Evolutionary conservation across 2,113 vertebrate genomes (phyloP).

Genomic region (Muntiacus muntjak): DNA sequence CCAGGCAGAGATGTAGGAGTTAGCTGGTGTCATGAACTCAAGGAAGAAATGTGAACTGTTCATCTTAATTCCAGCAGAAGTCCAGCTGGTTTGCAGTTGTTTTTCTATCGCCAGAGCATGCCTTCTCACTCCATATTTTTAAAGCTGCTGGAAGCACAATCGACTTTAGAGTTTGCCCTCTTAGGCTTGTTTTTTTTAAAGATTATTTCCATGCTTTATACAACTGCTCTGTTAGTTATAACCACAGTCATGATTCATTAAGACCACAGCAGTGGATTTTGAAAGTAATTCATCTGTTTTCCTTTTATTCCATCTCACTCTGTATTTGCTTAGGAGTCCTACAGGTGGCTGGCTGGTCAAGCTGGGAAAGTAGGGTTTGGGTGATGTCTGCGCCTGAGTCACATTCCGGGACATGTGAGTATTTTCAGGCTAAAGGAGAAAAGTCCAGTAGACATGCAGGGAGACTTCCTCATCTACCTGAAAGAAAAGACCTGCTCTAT

Average conservation of each 20-base stretch:
- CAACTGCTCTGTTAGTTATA: not conserved
- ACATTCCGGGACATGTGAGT: not conserved
- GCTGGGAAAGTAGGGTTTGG: not conserved
- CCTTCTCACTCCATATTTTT: not conserved
- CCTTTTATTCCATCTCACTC: not conserved
- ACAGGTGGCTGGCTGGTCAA: not conserved
- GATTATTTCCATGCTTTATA: not conserved
- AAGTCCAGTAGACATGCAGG: not conserved
- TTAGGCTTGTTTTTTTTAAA: not conserved
- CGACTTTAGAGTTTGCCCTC: not conserved
- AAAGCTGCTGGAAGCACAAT: not conserved
- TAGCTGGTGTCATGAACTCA: not conserved
- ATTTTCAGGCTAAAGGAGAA: not conserved
- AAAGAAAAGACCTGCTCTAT: not conserved
- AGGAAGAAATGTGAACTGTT: not conserved
- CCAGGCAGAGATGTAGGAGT: not conserved
- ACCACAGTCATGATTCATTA: not conserved
- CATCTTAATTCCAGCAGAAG: not conserved
- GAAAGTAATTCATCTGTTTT: not conserved
- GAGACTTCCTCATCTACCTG: not conserved
- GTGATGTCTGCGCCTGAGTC: not conserved
- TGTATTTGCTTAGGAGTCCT: not conserved
- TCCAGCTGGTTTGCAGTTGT: not conserved
- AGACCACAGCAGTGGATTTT: not conserved
- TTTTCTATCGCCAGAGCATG: not conserved